phyloP scores from a whole-genome alignment of 2,888 invertebrate species.

The Drosophila paucipuncta region DNA sequence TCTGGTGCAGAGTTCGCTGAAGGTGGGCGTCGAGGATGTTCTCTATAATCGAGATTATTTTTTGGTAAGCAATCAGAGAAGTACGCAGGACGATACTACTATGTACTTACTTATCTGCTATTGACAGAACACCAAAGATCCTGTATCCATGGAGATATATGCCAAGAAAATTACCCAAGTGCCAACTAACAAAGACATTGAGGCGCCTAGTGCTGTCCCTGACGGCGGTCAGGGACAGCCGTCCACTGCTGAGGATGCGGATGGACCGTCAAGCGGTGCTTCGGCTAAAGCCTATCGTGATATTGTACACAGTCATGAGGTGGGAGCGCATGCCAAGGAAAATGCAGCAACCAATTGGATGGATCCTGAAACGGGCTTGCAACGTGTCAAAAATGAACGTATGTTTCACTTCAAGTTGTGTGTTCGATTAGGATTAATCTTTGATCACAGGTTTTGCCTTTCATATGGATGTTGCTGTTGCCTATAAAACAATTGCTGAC shows the following conservation, averaged over 20 bases:
- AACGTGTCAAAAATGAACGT: conserved; percentile 87
- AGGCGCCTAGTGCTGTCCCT: conserved; percentile 7
- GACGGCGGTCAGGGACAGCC: neutral
- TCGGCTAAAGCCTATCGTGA: conserved; percentile 71
- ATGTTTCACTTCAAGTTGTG: conserved; percentile 34
- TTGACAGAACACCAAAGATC: conserved; percentile 88
- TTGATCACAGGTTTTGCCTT: conserved; percentile 87
- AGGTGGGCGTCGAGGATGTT: conserved; percentile 88
- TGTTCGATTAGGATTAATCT: neutral
- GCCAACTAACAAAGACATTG: conserved; percentile 52
- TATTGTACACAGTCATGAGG: conserved; percentile 78
- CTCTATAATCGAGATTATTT: conserved; percentile 89
- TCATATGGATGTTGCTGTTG: conserved; percentile 89
- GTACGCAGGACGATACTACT: too few species aligned
- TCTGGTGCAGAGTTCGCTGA: conserved; percentile 87
- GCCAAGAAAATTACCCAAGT: conserved; percentile 86
- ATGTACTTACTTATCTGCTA: neutral
- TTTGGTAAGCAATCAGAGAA: conserved; percentile 85
- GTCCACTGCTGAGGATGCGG: conserved; percentile 29
- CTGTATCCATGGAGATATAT: conserved; percentile 87
- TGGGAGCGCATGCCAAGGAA: conserved; percentile 77
- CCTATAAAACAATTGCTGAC: conserved; percentile 89
- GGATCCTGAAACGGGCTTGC: conserved; percentile 87
- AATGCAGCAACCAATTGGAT: conserved; percentile 86
- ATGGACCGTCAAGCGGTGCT: conserved; percentile 21